A percentile compares a stretch with the other conserved stretches of the same genome.
These are phyloP conservation scores for Tinamus major DNA, from an alignment of 2,797 vertebrate genomes.

Conservation along the genomic window DNA sequence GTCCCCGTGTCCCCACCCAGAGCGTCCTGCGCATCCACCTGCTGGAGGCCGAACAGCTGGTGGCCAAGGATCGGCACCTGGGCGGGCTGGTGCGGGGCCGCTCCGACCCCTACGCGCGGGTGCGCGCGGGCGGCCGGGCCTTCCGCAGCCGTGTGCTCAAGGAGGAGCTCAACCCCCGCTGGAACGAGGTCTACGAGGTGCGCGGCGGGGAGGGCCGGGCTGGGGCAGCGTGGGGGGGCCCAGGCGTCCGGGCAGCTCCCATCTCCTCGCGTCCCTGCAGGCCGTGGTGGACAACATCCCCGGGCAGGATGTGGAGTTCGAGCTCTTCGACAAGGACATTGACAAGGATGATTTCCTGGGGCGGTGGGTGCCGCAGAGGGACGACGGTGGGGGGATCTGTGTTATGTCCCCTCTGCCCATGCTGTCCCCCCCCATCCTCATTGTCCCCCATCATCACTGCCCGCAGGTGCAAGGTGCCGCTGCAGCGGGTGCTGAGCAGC, in stretches of 20 bases:
- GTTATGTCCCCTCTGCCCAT: neutral
- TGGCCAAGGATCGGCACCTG: constrained; percentile 84
- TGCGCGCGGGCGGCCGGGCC: constrained; percentile 85
- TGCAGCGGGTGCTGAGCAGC: constrained; percentile 83
- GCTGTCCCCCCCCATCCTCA: neutral
- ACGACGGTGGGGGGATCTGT: too few species aligned
- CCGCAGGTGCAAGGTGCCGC: constrained; percentile 88
- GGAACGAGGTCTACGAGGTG: constrained; percentile 94
- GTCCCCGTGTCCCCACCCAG: constrained; percentile 69
- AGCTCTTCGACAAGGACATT: constrained; percentile 93
- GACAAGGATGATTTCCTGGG: constrained; percentile 95
- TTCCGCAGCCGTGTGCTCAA: constrained; percentile 90
- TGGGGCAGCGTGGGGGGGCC: too few species aligned
- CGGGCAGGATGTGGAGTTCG: constrained; percentile 92
- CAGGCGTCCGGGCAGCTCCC: too few species aligned
- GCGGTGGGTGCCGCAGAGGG: constrained; percentile 77
- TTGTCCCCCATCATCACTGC: neutral
- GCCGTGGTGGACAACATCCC: constrained; percentile 88
- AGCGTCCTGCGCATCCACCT: constrained; percentile 90
- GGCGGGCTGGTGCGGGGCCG: constrained; percentile 85
- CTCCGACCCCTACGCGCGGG: constrained; percentile 92
- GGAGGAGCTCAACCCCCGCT: constrained; percentile 91
- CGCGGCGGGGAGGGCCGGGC: neutral
- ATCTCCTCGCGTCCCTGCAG: constrained; percentile 66
- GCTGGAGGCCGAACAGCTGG: constrained; percentile 88